These are phyloP conservation scores for Drosophila serrata DNA, from an alignment of 1,140 invertebrate species.

Conservation along the genomic window DNA sequence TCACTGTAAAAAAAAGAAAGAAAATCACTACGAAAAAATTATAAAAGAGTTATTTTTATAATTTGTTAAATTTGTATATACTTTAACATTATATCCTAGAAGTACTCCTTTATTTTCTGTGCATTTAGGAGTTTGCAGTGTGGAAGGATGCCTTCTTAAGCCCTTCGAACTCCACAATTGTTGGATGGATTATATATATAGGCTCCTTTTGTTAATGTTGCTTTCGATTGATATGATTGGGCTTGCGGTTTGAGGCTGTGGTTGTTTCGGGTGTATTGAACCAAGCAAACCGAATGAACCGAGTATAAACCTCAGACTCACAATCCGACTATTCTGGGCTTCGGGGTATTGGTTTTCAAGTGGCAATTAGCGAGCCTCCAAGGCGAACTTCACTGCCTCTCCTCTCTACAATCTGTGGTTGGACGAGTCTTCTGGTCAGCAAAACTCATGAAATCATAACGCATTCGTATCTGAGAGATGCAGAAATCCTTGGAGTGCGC, in stretches of 20 bases:
- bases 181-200: constrained; percentile 49
- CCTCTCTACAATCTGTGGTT: constrained; percentile 45
- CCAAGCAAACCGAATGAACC: constrained; percentile 22
- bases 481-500: constrained; percentile 54
- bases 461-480: constrained; percentile 30
- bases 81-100: not conserved
- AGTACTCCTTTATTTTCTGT: not conserved
- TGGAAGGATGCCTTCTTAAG: constrained; percentile 11
- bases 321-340: constrained; percentile 9
- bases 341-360: constrained; percentile 50
- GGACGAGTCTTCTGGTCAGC: constrained; percentile 21
- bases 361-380: constrained; percentile 63
- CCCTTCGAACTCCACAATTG: constrained; percentile 50
- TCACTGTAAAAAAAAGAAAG: constrained; percentile 5
- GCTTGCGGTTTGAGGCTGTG: constrained; percentile 35
- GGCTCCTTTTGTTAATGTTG: constrained; percentile 37
- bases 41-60: not conserved
- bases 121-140: not conserved
- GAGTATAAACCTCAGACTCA: constrained; percentile 17
- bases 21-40: not conserved
- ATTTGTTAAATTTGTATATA: not conserved
- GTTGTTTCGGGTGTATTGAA: constrained; percentile 53
- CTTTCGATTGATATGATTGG: constrained; percentile 50
- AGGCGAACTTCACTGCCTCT: constrained; percentile 21
- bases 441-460: constrained; percentile 51